Evolutionary conservation across 2,888 invertebrate species (phyloP).

Genomic region (Kuschelorhynchus macadamiae): DNA sequence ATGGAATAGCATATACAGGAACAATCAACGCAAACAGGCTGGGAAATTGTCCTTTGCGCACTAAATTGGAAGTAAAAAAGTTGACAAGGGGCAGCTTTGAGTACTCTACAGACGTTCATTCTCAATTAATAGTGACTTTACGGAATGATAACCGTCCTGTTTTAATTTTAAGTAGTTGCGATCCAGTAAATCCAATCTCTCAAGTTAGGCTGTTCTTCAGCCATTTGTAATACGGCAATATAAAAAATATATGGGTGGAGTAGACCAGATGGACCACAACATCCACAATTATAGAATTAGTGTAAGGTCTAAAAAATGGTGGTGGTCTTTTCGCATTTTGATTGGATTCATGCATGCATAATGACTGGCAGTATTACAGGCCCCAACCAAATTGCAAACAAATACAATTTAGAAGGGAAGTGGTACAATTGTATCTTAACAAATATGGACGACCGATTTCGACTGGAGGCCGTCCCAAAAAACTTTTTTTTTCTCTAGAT

Average conservation of each 20-base stretch:
- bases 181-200: constrained; percentile 45
- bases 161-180: constrained; percentile 48
- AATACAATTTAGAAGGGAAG: constrained; percentile 37
- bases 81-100: constrained; percentile 40
- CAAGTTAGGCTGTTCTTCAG: constrained; percentile 43
- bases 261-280: constrained; percentile 54
- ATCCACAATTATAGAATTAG: constrained; percentile 52
- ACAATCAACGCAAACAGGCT: constrained; percentile 50
- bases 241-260: constrained; percentile 55
- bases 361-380: constrained; percentile 37
- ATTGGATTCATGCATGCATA: constrained; percentile 39
- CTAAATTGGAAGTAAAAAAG: constrained; percentile 3
- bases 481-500: no score
- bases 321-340: constrained; percentile 41
- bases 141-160: constrained; percentile 53
- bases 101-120: constrained; percentile 42
- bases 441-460: no score
- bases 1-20: constrained; percentile 42
- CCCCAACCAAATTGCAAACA: constrained; percentile 19
- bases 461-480: no score
- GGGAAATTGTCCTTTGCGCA: constrained; percentile 22
- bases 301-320: neutral
- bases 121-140: constrained; percentile 14
- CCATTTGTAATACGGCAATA: constrained; percentile 50
- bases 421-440: constrained; percentile 36